These are phyloP conservation scores for Drosophila melanogaster DNA, from an alignment of 1,140 invertebrate genomes.

Conservation along the genomic window Release_6_plus_ISO1_MT NT_037436.4:16421001-16421500, in stretches of 20 bases:
- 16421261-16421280: conserved; percentile 96
- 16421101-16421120: conserved; percentile 87
- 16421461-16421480: conserved; percentile 93
- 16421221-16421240: conserved; percentile 67
- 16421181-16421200: conserved; percentile 45
- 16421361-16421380: conserved; percentile 86
- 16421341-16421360: conserved; percentile 59
- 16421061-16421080: conserved; percentile 91
- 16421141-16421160: conserved; percentile 85
- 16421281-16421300: conserved; percentile 90
- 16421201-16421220: conserved; percentile 59
- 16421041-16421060: conserved; percentile 90
- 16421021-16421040: conserved; percentile 88
- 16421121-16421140: conserved; percentile 85
- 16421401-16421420: conserved; percentile 97
- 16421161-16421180: conserved; percentile 84
- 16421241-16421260: conserved; percentile 95
- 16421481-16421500: conserved; percentile 96
- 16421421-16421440: conserved; percentile 91
- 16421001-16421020: conserved; percentile 94
- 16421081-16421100: conserved; percentile 89
- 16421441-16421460: conserved; percentile 97
- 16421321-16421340: conserved; percentile 90
- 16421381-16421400: conserved; percentile 92
- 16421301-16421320: conserved; percentile 95